These are phyloP conservation scores for Ceratina australensis DNA, from an alignment of 1,140 invertebrate genomes.

Conservation along the genomic window DNA sequence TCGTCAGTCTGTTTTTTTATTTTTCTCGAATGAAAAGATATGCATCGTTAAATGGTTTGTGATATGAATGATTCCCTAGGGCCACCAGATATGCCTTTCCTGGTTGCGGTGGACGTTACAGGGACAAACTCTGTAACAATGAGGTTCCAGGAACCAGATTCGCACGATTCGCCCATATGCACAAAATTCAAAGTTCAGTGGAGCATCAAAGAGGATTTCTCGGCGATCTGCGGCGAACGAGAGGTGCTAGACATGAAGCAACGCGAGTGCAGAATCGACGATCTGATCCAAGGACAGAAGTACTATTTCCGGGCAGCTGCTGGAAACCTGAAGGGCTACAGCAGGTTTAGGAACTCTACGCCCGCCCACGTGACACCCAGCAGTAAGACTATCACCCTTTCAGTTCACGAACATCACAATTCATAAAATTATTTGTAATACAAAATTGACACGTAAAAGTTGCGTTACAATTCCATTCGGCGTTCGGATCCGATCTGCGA, in stretches of 20 bases:
- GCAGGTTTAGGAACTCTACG: constrained; percentile 86
- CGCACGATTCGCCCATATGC: constrained; percentile 86
- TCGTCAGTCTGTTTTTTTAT: too few species aligned
- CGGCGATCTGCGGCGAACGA: constrained; percentile 86
- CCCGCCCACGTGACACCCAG: constrained; percentile 93
- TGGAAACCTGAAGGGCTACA: constrained; percentile 95
- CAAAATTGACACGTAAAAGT: not conserved
- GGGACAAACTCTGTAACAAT: constrained; percentile 88
- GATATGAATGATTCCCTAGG: constrained; percentile 75
- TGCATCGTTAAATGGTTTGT: not conserved
- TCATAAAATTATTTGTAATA: not conserved
- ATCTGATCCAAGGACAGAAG: constrained; percentile 87
- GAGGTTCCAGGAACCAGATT: constrained; percentile 85
- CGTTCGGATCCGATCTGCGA: not conserved
- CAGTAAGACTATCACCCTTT: constrained; percentile 82
- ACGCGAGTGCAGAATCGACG: constrained; percentile 80
- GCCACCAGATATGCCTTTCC: constrained; percentile 88
- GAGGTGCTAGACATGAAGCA: constrained; percentile 87
- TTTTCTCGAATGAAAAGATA: too few species aligned
- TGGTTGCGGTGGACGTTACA: constrained; percentile 90
- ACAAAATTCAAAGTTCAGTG: constrained; percentile 96
- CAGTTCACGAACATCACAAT: not conserved
- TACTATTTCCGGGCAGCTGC: constrained; percentile 93
- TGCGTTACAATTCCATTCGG: not conserved
- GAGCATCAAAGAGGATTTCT: constrained; percentile 91